A percentile compares a stretch with the other conserved stretches of the same genome.
Conservation (phyloP, 2,888 invertebrate species). For the Lumbricus terrestris region DNA sequence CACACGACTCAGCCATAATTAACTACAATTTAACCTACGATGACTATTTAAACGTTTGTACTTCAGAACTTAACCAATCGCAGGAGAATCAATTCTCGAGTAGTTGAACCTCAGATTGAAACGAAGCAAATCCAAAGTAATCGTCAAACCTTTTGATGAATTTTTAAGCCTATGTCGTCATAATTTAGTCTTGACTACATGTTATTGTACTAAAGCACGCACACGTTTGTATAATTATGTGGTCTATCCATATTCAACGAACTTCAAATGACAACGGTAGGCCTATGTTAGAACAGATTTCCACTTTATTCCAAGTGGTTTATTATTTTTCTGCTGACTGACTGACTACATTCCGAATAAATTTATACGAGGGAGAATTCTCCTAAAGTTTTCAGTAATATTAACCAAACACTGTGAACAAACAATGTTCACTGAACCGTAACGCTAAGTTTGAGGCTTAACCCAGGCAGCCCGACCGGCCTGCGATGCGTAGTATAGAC, state of each 20-base stretch:
- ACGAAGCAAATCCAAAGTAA: background rate
- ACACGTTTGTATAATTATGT: background rate
- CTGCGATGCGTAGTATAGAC: background rate
- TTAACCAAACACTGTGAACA: background rate
- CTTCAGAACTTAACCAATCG: background rate
- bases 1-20: background rate
- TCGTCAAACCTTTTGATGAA: background rate
- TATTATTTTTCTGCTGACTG: background rate
- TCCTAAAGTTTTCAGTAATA: no score
- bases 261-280: background rate
- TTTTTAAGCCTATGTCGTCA: background rate
- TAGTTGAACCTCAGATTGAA: background rate
- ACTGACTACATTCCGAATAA: background rate
- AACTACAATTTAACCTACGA: background rate
- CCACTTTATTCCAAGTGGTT: background rate
- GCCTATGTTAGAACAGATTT: background rate
- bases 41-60: background rate
- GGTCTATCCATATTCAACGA: background rate
- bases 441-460: background rate
- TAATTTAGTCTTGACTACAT: background rate
- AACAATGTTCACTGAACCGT: background rate
- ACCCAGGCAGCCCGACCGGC: background rate
- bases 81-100: background rate
- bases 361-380: background rate
- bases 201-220: background rate